Conservation (phyloP, 2,113 vertebrate species). For the Eptatretus burgeri region DNA sequence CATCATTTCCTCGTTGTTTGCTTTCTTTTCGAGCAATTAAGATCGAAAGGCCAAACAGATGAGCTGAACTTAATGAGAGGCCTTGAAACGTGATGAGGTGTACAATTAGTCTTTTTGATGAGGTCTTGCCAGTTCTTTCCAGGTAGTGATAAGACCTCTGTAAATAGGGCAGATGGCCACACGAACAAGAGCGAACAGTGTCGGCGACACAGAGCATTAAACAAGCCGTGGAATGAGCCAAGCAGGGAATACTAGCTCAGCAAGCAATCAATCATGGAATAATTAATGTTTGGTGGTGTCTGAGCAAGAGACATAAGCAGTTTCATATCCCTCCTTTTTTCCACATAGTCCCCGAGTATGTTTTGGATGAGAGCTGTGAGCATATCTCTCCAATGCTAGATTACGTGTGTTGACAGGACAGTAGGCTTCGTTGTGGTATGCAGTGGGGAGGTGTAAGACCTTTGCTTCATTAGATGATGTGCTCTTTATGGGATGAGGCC, state of each 20-base stretch:
- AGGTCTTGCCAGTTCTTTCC: background rate
- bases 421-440: too few species aligned
- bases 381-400: too few species aligned
- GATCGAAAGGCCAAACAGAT: too few species aligned
- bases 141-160: background rate
- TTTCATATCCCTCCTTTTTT: background rate
- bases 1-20: too few species aligned
- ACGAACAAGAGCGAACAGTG: background rate
- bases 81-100: background rate
- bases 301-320: background rate
- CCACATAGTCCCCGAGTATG: too few species aligned
- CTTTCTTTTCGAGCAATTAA: too few species aligned
- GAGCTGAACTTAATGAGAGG: too few species aligned
- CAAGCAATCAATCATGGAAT: slow-evolving; percentile 4
- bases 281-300: slow-evolving; percentile 5
- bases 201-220: background rate
- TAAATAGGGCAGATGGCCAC: background rate
- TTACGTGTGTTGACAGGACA: too few species aligned
- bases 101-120: background rate
- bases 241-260: slow-evolving; percentile 1
- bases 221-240: background rate
- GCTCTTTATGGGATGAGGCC: too few species aligned
- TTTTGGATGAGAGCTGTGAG: too few species aligned
- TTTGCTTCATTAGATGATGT: too few species aligned
- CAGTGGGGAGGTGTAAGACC: too few species aligned